Evolutionary conservation across 2,888 invertebrate species (phyloP), one percentile per base, ranked within the genome.

Genomic region (Calliopum simillimum): DNA sequence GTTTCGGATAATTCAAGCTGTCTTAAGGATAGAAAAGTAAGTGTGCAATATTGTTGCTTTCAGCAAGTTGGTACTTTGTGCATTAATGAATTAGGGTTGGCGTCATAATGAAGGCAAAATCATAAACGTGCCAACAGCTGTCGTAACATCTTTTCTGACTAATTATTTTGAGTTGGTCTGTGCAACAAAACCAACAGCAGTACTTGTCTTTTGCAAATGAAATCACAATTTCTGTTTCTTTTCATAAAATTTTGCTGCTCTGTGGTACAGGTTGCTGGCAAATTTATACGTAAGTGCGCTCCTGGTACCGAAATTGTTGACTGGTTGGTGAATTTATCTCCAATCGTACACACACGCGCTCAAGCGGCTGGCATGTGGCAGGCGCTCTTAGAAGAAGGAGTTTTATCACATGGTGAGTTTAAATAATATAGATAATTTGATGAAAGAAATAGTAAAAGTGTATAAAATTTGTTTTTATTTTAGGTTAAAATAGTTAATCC

Each of bases 321-420:
- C 84, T 95, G 94, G 94, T 84, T 94, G 73, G 85, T 93, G 77
- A 89, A 89, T 77, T 87, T 92, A 77, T 89, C 90, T 64, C 86
- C 89, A 68, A 87, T 88, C 75, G 90, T 91, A 14, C 91, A 91
- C 79, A 88, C 88, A 41, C 87, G 93, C 73, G 88, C 89, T 75
- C 92, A 93, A 82, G 93, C 93, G 64, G 90, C 91, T 62, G 93
- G 92, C 73, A 94, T 94, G 92, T 94, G 93, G 93, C 94, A 95
- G 84, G 92, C 92, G 1, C 86, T 94, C 67, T 87, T 94, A 51
- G 94, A 94, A 83, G 93, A 94, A 85, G 93, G 93, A 59, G 90
- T 94, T 73, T 88, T 95, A 74, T 88, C 90, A 65, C 93, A 93
- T 84, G 93, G 93, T 93, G 82, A 87, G 88, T 84, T 33, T 33